phyloP scores from a whole-genome alignment of 2,113 vertebrate species.

The Ctenomys sociabilis region DNA sequence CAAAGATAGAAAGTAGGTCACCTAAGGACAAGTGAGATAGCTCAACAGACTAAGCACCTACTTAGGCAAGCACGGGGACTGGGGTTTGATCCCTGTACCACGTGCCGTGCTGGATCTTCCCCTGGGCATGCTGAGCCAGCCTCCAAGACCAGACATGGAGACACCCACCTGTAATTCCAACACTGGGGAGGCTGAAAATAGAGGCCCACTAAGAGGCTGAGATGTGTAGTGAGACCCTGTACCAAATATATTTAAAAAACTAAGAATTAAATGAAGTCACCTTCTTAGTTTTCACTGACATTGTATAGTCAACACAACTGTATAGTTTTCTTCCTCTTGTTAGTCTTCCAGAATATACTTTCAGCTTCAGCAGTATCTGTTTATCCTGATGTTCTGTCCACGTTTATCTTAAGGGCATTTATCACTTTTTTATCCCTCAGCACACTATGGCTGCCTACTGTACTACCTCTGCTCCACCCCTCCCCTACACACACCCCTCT shows the following conservation, averaged over 20 bases:
- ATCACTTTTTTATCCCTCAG: not conserved
- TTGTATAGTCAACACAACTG: not conserved
- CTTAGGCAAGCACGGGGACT: no score
- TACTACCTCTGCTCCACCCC: no score
- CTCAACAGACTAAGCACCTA: no score
- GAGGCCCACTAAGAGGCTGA: no score
- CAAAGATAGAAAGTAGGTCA: not conserved
- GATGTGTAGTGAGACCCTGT: no score
- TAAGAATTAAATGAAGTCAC: not conserved
- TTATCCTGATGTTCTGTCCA: not conserved
- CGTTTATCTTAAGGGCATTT: not conserved
- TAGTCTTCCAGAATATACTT: not conserved
- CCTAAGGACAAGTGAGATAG: not conserved
- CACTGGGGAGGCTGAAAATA: no score
- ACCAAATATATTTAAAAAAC: no score
- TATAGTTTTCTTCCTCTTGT: not conserved
- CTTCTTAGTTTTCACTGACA: not conserved
- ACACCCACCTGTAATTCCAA: no score
- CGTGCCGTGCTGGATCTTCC: no score
- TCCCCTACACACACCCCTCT: accelerated
- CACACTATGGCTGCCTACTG: accelerated
- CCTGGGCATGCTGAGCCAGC: no score
- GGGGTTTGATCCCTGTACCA: no score
- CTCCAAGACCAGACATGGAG: no score
- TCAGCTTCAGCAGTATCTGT: not conserved